Percentiles rank a stretch among this genome's conserved stretches.
Evolutionary conservation across 2,797 vertebrate species (phyloP).

Genomic region (Girardinus metallicus): DNA sequence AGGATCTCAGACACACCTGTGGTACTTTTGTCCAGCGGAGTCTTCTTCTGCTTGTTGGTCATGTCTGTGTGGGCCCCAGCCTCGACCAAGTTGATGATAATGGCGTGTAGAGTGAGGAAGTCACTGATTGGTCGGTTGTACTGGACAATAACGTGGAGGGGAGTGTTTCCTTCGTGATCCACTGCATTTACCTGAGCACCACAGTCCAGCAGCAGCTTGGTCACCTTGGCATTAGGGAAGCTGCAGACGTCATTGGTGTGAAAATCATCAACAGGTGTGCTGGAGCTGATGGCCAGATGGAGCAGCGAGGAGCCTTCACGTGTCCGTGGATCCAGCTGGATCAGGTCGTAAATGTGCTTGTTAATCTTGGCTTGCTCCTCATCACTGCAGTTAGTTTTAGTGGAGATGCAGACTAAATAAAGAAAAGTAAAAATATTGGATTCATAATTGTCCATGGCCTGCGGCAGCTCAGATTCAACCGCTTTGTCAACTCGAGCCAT

Average conservation of each 20-base stretch:
- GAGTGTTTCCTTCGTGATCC: slow-evolving; percentile 93
- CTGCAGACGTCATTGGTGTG: slow-evolving; percentile 98
- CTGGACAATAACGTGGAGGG: slow-evolving; percentile 95
- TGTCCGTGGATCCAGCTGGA: slow-evolving; percentile 91
- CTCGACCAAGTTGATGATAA: slow-evolving; percentile 97
- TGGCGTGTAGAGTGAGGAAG: slow-evolving; percentile 95
- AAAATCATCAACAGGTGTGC: slow-evolving; percentile 95
- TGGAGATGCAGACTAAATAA: slow-evolving; percentile 96
- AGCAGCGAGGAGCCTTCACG: slow-evolving; percentile 90
- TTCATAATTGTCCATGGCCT: slow-evolving; percentile 90
- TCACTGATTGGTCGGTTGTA: slow-evolving; percentile 99
- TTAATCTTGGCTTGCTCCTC: slow-evolving; percentile 90
- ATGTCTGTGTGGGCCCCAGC: slow-evolving; percentile 97
- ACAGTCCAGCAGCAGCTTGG: slow-evolving; percentile 94
- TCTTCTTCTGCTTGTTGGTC: slow-evolving; percentile 98
- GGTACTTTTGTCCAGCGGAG: slow-evolving; percentile 95
- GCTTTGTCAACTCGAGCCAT: slow-evolving; percentile 84
- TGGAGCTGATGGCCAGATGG: slow-evolving; percentile 94
- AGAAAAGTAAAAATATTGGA: slow-evolving; percentile 96
- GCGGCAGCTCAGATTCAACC: slow-evolving; percentile 83
- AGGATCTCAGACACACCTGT: slow-evolving; percentile 98
- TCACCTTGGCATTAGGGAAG: slow-evolving; percentile 93
- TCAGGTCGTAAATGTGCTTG: slow-evolving; percentile 94
- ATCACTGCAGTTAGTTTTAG: slow-evolving; percentile 89
- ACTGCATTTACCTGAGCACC: slow-evolving; percentile 92